A percentile compares a stretch with the other conserved stretches of the same genome.
Conservation (phyloP, 1,140 invertebrate species). For the Campoletis sonorensis region DNA sequence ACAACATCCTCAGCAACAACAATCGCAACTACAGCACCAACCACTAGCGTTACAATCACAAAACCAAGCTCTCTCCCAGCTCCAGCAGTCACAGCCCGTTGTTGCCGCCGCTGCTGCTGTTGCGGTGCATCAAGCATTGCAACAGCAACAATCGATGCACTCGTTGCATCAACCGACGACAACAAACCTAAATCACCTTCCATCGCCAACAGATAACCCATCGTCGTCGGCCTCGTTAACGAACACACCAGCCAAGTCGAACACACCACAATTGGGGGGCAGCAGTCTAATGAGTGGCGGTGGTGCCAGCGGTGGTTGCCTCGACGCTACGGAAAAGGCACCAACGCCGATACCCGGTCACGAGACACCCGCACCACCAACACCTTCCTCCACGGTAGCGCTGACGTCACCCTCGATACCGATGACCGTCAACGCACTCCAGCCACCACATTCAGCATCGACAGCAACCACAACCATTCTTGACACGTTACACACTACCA, state of each 20-base stretch:
- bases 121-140: constrained; percentile 57
- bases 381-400: constrained; percentile 71
- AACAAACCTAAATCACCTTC: constrained; percentile 73
- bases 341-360: constrained; percentile 72
- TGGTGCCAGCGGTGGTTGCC: constrained; percentile 58
- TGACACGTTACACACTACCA: constrained; percentile 61
- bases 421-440: constrained; percentile 50
- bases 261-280: constrained; percentile 67
- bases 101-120: neutral
- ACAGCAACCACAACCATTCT: constrained; percentile 51
- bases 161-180: constrained; percentile 64
- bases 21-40: constrained; percentile 55
- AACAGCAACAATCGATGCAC: constrained; percentile 60
- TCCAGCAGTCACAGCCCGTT: constrained; percentile 47
- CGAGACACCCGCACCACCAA: constrained; percentile 74
- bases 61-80: constrained; percentile 55
- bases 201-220: constrained; percentile 74
- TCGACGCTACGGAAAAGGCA: constrained; percentile 71
- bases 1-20: constrained; percentile 53
- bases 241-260: constrained; percentile 68
- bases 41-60: constrained; percentile 55
- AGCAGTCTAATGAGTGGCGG: constrained; percentile 46
- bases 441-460: constrained; percentile 50
- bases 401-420: constrained; percentile 68
- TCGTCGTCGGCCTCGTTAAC: constrained; percentile 59